Conservation (phyloP, 2,113 vertebrate species). For the Chionomys nivalis region DNA sequence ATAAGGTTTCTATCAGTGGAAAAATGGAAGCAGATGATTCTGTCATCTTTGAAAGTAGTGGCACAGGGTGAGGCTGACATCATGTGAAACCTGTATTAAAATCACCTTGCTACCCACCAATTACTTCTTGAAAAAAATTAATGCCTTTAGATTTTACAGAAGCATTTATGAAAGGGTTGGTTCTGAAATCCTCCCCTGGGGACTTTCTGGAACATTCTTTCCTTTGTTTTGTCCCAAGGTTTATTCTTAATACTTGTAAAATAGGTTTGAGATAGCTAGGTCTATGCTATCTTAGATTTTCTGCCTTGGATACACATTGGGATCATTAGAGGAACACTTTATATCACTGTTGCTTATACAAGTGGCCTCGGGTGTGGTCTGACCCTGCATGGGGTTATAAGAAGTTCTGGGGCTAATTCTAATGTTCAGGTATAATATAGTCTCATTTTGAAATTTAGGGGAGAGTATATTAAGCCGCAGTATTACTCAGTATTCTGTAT, state of each 20-base stretch:
- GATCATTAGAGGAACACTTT: not conserved
- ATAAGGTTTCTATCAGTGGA: constrained; percentile 78
- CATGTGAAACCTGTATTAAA: constrained; percentile 72
- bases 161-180: not conserved
- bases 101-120: constrained; percentile 34
- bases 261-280: not conserved
- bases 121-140: constrained; percentile 28
- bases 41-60: constrained; percentile 59
- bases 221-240: not conserved
- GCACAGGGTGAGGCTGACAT: constrained; percentile 69
- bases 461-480: not conserved
- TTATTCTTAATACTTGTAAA: not conserved
- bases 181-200: not conserved
- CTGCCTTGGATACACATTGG: not conserved
- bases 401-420: not conserved
- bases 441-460: not conserved
- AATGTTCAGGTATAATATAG: not conserved
- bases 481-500: constrained; percentile 2
- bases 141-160: constrained; percentile 29
- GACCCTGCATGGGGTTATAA: not conserved
- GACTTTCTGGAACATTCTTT: constrained; percentile 22
- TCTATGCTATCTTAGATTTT: constrained; percentile 10
- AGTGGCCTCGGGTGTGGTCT: not conserved
- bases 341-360: not conserved
- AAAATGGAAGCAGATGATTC: constrained; percentile 79